A percentile compares a stretch with the other conserved stretches of the same genome.
Conservation (phyloP, 2,113 vertebrate species). For the Gobius niger region DNA sequence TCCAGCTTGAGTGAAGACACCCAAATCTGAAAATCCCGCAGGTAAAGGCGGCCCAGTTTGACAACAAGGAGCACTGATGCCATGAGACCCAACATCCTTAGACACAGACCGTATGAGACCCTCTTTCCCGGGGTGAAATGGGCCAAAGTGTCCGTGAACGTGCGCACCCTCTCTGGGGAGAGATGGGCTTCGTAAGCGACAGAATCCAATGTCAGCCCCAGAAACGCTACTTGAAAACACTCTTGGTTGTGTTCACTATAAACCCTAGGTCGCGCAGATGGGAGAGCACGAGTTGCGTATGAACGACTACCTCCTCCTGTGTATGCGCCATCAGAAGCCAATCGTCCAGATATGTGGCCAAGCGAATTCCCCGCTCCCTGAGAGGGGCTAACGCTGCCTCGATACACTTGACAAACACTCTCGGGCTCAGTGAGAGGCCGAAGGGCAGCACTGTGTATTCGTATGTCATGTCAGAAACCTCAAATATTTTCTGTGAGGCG, state of each 20-base stretch:
- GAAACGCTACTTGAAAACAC: not conserved
- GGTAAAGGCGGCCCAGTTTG: not conserved
- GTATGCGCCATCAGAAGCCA: not conserved
- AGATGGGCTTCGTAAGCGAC: not conserved
- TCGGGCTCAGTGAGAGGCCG: not conserved
- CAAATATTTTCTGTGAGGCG: too few relatives aligned
- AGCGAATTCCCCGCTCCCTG: not conserved
- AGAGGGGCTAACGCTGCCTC: not conserved
- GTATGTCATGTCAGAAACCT: not conserved
- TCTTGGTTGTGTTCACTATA: not conserved
- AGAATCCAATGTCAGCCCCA: not conserved
- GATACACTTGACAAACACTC: not conserved
- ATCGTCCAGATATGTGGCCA: not conserved
- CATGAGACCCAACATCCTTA: not conserved
- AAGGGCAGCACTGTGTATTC: not conserved
- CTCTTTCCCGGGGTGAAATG: not conserved
- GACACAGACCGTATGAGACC: not conserved
- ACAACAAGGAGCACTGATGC: not conserved
- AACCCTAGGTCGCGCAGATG: not conserved
- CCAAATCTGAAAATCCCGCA: too few relatives aligned
- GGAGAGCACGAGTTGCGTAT: too few relatives aligned
- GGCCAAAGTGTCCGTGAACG: not conserved
- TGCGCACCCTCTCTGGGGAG: not conserved
- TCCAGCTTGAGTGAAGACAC: not conserved
- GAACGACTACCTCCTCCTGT: not conserved